Evolutionary conservation across 2,797 vertebrate genomes (phyloP).

Genomic region (Squalus acanthias): DNA sequence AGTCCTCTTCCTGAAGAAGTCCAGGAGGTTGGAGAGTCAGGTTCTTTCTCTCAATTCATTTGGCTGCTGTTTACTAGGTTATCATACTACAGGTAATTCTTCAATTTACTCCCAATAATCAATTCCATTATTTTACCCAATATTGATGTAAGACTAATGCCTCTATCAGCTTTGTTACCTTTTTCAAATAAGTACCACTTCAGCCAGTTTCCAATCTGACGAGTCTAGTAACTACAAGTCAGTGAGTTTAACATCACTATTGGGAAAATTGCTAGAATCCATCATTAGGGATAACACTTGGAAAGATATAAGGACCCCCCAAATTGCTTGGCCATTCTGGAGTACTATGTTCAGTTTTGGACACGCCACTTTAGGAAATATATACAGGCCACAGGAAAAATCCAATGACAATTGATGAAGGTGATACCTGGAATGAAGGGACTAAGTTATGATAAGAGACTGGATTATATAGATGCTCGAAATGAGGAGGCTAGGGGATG

Average conservation of each 20-base stretch:
- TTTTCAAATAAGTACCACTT: neutral
- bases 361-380: neutral
- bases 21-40: neutral
- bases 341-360: neutral
- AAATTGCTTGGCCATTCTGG: neutral
- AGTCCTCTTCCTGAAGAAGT: neutral
- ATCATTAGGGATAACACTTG: neutral
- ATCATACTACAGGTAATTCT: neutral
- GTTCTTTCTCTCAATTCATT: neutral
- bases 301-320: neutral
- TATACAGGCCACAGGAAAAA: neutral
- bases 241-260: neutral
- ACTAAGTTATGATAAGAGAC: neutral
- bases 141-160: too few species aligned
- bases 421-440: neutral
- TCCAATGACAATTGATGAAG: neutral
- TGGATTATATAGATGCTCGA: neutral
- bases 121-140: too few species aligned
- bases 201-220: neutral
- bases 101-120: too few species aligned
- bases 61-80: neutral
- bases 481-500: neutral
- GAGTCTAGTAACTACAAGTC: neutral
- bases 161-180: neutral
- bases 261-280: neutral